A percentile compares a stretch with the other conserved stretches of the same genome.
Conservation (phyloP, 2,888 invertebrate genomes). For the Acanthosepion esculentum region DNA sequence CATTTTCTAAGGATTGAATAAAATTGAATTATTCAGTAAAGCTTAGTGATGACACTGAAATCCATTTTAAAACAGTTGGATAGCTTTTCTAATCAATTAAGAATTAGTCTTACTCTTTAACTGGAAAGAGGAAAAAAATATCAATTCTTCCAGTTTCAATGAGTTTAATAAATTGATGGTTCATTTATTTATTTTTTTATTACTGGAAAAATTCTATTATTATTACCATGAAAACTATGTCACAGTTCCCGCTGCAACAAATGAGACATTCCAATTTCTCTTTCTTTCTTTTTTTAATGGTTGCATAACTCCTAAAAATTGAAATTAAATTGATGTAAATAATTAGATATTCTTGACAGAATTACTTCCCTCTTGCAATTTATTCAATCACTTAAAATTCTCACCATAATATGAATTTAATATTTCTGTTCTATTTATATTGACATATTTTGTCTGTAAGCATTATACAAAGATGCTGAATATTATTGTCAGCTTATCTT, state of each 20-base stretch:
- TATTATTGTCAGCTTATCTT: too few relatives aligned
- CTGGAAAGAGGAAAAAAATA: neutral
- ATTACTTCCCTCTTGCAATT: neutral
- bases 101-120: neutral
- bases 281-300: neutral
- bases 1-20: neutral
- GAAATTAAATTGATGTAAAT: neutral
- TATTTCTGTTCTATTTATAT: too few relatives aligned
- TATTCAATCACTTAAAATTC: too few relatives aligned
- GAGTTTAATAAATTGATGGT: neutral
- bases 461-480: too few relatives aligned
- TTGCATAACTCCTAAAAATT: too few relatives aligned
- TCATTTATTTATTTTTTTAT: neutral
- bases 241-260: neutral
- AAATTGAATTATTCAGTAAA: neutral
- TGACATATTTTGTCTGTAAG: too few relatives aligned
- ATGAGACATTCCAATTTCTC: neutral
- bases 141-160: neutral
- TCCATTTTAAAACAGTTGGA: neutral
- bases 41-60: neutral
- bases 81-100: neutral
- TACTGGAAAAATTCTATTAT: neutral
- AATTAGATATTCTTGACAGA: neutral
- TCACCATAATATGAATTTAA: too few relatives aligned
- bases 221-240: neutral